phyloP scores from a whole-genome alignment of 2,888 invertebrate genomes.

The Microdon myrmicae region DNA sequence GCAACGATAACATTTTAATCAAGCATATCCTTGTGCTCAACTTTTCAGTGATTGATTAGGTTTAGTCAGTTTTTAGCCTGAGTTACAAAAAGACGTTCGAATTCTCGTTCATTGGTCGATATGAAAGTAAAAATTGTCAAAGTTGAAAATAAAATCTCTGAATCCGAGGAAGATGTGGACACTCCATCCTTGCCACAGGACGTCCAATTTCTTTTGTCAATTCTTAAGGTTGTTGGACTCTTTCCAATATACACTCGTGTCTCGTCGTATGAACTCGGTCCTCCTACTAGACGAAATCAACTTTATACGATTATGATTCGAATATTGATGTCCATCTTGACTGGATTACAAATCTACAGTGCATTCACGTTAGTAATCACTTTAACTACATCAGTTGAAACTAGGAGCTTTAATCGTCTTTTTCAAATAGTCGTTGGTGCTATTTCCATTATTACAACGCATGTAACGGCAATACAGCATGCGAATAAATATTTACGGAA shows the following conservation, averaged over 20 bases:
- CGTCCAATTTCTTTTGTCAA: slow-evolving; percentile 55
- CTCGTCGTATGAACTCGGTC: slow-evolving; percentile 58
- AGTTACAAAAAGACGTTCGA: no score
- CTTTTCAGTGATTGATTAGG: no score
- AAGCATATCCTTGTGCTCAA: no score
- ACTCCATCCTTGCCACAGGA: slow-evolving; percentile 44
- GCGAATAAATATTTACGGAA: slow-evolving; percentile 57
- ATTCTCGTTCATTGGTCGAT: no score
- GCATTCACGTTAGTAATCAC: slow-evolving; percentile 55
- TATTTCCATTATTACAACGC: slow-evolving; percentile 57
- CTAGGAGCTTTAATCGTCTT: slow-evolving; percentile 61
- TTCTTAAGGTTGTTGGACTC: slow-evolving; percentile 60
- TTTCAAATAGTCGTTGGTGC: slow-evolving; percentile 61
- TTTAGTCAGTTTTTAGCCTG: no score
- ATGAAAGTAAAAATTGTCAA: slow-evolving; percentile 28
- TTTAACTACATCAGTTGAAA: slow-evolving; percentile 55
- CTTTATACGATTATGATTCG: slow-evolving; percentile 59
- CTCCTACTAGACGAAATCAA: slow-evolving; percentile 57
- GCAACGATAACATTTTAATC: no score
- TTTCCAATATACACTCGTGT: slow-evolving; percentile 59
- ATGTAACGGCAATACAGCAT: slow-evolving; percentile 58
- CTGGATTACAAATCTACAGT: slow-evolving; percentile 60
- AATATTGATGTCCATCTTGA: slow-evolving; percentile 56
- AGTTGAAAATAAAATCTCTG: slow-evolving; percentile 8
- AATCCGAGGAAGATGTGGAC: slow-evolving; percentile 2